These are phyloP conservation scores for Odontomyia ornata DNA, from an alignment of 2,888 invertebrate species.

Conservation along the genomic window DNA sequence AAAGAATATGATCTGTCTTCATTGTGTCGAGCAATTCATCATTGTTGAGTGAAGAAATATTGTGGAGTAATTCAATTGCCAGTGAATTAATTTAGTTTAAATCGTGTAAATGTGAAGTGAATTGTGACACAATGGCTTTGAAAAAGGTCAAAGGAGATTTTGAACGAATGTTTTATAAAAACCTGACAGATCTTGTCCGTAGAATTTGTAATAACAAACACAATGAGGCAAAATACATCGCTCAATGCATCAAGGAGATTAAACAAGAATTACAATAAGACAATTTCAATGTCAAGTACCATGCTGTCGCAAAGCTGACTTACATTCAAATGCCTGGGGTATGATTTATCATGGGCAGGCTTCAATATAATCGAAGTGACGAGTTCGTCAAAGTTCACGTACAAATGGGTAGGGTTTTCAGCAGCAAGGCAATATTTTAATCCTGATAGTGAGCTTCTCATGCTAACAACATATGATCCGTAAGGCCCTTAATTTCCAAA, in stretches of 20 bases:
- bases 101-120: slow-evolving; percentile 17
- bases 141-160: slow-evolving; percentile 98
- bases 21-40: no score
- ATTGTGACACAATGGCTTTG: slow-evolving; percentile 83
- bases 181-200: slow-evolving; percentile 96
- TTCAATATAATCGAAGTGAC: slow-evolving; percentile 99
- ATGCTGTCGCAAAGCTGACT: slow-evolving; percentile 98
- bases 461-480: slow-evolving; percentile 99
- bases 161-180: slow-evolving; percentile 99
- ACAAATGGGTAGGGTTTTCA: slow-evolving; percentile 95
- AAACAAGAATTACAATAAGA: slow-evolving; percentile 98
- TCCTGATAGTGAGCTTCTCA: slow-evolving; percentile 94
- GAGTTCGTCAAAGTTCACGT: slow-evolving; percentile 97
- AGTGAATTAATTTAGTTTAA: not conserved
- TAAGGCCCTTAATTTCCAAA: slow-evolving; percentile 97
- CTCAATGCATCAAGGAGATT: slow-evolving; percentile 99
- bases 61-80: not conserved
- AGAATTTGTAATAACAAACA: slow-evolving; percentile 99
- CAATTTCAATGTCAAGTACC: slow-evolving; percentile 96
- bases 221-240: slow-evolving; percentile 99
- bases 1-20: no score
- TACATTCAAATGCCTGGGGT: slow-evolving; percentile 99
- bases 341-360: slow-evolving; percentile 99
- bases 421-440: slow-evolving; percentile 99
- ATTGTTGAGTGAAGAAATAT: no score